phyloP scores from a whole-genome alignment of 2,888 invertebrate genomes.

The Vanessa cardui region DNA sequence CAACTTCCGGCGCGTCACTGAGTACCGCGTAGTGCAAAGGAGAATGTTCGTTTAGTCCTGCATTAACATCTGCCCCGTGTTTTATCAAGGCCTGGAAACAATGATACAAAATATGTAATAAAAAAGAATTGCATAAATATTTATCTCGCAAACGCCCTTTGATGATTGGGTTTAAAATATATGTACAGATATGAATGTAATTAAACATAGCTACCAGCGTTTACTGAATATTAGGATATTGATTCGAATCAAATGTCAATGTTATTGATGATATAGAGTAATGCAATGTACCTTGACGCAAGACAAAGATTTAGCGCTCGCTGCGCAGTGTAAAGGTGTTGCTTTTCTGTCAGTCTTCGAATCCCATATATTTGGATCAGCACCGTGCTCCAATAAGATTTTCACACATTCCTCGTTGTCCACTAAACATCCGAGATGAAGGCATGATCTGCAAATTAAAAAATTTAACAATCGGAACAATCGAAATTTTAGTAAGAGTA shows the following conservation, averaged over 20 bases:
- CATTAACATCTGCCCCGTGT: constrained; percentile 91
- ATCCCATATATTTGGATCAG: constrained; percentile 89
- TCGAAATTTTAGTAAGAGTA: not conserved
- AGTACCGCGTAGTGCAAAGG: constrained; percentile 93
- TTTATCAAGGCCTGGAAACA: constrained; percentile 83
- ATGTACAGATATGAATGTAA: too few relatives aligned
- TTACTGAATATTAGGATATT: not conserved
- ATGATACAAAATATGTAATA: not conserved
- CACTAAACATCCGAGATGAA: constrained; percentile 91
- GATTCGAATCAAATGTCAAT: not conserved
- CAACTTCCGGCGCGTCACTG: constrained; percentile 88
- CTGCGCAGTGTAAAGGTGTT: constrained; percentile 90
- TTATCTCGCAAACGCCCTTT: too few relatives aligned
- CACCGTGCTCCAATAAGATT: constrained; percentile 86
- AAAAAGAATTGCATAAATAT: not conserved
- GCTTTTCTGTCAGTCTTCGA: constrained; percentile 84
- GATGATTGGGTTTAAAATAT: too few relatives aligned
- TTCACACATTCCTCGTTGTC: constrained; percentile 88
- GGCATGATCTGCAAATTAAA: constrained; percentile 59
- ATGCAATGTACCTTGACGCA: constrained; percentile 83
- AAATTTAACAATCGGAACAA: not conserved
- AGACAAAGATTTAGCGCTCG: constrained; percentile 84
- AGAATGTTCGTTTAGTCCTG: constrained; percentile 86
- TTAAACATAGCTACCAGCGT: not conserved
- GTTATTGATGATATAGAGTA: constrained; percentile 25